A percentile compares a stretch with the other conserved stretches of the same genome.
Evolutionary conservation across 23 tunicate species (phyloP).

Genomic region (Aplidium turbinatum): DNA sequence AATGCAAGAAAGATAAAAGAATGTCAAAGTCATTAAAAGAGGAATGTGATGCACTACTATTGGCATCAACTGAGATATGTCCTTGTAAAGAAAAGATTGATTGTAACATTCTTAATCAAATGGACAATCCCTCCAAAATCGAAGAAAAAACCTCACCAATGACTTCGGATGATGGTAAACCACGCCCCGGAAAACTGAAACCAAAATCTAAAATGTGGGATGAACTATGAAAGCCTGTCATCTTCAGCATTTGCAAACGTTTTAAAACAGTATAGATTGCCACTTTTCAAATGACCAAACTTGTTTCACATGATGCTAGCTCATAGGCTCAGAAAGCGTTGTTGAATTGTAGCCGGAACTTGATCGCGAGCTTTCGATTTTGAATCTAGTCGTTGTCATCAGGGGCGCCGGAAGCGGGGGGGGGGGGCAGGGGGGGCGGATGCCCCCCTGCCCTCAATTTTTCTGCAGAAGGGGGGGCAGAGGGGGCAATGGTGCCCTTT

Average conservation of each 20-base stretch:
- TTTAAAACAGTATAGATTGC: neutral
- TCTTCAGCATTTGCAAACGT: neutral
- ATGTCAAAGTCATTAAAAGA: conserved; percentile 19
- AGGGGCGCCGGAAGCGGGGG: no score
- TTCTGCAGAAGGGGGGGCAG: no score
- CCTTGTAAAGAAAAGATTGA: conserved; percentile 24
- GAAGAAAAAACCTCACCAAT: neutral
- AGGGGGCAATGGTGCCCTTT: no score
- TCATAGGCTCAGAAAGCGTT: no score
- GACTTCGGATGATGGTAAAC: conserved; percentile 23
- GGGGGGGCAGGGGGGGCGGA: no score
- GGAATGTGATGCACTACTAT: conserved; percentile 16
- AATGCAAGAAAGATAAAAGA: conserved; percentile 31
- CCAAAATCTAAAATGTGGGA: conserved; percentile 48
- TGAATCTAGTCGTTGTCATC: no score
- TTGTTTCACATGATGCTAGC: no score
- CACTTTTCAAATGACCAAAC: no score
- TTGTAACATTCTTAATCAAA: conserved; percentile 29
- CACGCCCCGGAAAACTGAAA: conserved; percentile 44
- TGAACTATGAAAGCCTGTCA: conserved; percentile 20
- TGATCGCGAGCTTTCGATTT: no score
- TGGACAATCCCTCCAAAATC: neutral
- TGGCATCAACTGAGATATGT: neutral
- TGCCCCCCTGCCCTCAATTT: no score
- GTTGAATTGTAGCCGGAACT: no score